Evolutionary conservation across 2,888 invertebrate species (phyloP).

Genomic region (Aleiodes alternator): DNA sequence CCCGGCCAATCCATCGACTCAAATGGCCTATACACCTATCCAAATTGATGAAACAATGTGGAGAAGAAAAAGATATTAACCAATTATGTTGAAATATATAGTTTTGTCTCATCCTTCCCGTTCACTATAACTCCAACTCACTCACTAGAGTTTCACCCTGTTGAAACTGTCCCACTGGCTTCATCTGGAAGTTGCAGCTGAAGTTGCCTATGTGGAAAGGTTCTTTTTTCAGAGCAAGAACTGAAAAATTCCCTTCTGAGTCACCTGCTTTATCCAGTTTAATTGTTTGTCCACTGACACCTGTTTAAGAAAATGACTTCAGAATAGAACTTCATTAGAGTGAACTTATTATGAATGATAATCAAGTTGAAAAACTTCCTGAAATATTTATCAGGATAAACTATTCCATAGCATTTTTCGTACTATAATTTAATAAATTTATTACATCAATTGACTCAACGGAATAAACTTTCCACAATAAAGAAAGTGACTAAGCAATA

Average conservation of each 20-base stretch:
- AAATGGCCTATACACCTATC: conserved; percentile 85
- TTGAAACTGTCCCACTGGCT: conserved; percentile 89
- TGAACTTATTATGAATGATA: too few relatives aligned
- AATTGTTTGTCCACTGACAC: conserved; percentile 95
- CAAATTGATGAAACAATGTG: not conserved
- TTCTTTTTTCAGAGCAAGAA: conserved; percentile 86
- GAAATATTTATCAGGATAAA: too few relatives aligned
- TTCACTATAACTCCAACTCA: conserved; percentile 76
- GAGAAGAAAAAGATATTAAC: not conserved
- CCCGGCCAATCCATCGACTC: conserved; percentile 90
- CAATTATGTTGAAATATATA: not conserved
- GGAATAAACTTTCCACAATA: too few relatives aligned
- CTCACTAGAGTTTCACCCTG: conserved; percentile 88
- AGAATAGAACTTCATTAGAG: not conserved
- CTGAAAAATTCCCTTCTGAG: conserved; percentile 98
- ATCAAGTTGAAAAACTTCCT: too few relatives aligned
- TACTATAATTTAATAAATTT: too few relatives aligned
- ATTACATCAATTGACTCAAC: too few relatives aligned
- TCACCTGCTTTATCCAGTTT: conserved; percentile 94
- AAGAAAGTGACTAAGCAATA: not conserved
- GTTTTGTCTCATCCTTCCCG: not conserved
- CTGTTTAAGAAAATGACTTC: conserved; percentile 75
- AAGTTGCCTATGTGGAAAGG: conserved; percentile 77
- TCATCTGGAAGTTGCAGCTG: conserved; percentile 86
- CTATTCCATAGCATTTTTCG: too few relatives aligned